Conservation (phyloP, 2,113 vertebrate genomes). For the Eulemur macaco region DNA sequence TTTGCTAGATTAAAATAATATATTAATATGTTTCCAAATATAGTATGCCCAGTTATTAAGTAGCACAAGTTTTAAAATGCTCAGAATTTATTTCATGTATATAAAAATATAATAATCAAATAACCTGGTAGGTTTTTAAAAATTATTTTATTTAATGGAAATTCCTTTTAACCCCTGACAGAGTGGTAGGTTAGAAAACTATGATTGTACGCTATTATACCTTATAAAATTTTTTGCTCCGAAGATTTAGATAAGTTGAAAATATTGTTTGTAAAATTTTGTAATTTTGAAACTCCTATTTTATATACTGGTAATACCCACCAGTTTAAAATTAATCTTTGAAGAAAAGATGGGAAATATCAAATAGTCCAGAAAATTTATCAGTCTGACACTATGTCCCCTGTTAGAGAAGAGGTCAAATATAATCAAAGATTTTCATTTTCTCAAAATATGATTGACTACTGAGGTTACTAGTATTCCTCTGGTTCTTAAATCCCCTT, state of each 20-base stretch:
- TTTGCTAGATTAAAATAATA: not conserved
- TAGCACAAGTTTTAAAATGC: not conserved
- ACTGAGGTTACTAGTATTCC: not conserved
- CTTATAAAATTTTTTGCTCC: not conserved
- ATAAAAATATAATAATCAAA: not conserved
- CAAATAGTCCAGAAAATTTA: not conserved
- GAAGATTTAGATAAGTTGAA: not conserved
- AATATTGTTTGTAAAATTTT: not conserved
- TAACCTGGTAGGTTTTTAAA: not conserved
- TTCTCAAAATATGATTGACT: not conserved
- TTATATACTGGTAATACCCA: not conserved
- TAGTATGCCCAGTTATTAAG: not conserved
- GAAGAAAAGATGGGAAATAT: constrained; percentile 28
- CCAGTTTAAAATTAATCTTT: constrained; percentile 14
- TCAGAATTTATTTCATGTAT: constrained; percentile 20
- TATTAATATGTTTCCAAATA: not conserved
- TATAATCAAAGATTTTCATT: not conserved
- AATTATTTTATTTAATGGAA: constrained; percentile 49
- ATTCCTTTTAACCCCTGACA: not conserved
- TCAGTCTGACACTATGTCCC: not conserved
- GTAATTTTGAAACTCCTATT: constrained; percentile 14
- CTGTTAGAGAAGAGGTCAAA: not conserved
- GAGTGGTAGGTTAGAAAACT: not conserved
- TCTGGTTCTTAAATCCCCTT: not conserved
- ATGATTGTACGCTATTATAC: not conserved